Conservation (phyloP, 2,113 vertebrate species). For the Gasterosteus aculeatus region DNA sequence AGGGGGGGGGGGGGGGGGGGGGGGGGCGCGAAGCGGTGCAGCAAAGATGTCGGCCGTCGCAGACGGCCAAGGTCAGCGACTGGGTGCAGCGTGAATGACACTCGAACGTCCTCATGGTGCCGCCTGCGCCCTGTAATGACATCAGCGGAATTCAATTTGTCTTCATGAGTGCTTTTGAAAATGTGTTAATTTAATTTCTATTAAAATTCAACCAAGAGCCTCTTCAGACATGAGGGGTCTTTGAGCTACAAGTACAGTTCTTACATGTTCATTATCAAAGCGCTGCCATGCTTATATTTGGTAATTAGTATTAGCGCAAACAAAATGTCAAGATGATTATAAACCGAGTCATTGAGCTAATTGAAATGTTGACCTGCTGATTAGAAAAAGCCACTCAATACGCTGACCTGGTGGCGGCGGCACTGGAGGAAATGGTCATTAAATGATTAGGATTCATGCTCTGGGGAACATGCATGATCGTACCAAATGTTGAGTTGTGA, state of each 20-base stretch:
- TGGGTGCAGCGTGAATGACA: slow-evolving; percentile 43
- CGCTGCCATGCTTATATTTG: not conserved
- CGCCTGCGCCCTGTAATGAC: slow-evolving; percentile 2
- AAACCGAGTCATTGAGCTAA: not conserved
- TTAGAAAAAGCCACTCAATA: not conserved
- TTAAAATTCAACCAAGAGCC: not conserved
- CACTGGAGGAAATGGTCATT: no score
- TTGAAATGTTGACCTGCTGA: not conserved
- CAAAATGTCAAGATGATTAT: not conserved
- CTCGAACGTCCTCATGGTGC: slow-evolving; percentile 20
- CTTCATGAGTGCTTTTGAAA: not conserved
- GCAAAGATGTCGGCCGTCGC: slow-evolving; percentile 39
- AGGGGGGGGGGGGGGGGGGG: slow-evolving; percentile 34
- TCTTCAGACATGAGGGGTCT: not conserved
- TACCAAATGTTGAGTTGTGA: not conserved
- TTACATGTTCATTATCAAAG: not conserved
- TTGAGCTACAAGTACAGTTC: not conserved
- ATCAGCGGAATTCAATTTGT: not conserved
- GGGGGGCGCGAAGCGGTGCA: not conserved
- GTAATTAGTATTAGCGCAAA: not conserved
- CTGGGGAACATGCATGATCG: not conserved
- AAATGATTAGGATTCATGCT: not conserved
- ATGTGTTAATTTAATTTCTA: not conserved
- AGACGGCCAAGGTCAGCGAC: slow-evolving; percentile 64
- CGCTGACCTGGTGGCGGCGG: no score